phyloP scores from a whole-genome alignment of 2,113 vertebrate species.

The Choloepus hoffmanni region DNA sequence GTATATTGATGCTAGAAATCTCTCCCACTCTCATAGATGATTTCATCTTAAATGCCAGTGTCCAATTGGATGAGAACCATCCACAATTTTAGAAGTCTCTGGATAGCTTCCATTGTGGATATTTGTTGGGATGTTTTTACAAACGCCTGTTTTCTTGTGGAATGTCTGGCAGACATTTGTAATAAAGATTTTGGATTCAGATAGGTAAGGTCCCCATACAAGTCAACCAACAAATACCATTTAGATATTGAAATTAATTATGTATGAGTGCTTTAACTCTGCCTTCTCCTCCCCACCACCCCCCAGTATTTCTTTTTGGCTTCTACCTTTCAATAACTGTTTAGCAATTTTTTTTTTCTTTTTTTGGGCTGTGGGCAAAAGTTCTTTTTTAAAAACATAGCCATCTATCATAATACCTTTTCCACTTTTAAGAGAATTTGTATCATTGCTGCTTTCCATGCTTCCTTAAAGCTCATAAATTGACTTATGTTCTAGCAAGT shows the following conservation, averaged over 20 bases:
- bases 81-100: slow-evolving; percentile 52
- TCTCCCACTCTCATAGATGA: not conserved
- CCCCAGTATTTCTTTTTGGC: not conserved
- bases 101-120: not conserved
- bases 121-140: slow-evolving; percentile 43
- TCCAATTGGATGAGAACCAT: not conserved
- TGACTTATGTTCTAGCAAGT: not conserved
- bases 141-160: slow-evolving; percentile 17
- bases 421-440: slow-evolving; percentile 9
- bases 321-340: slow-evolving; percentile 5
- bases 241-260: slow-evolving; percentile 17
- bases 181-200: slow-evolving; percentile 33
- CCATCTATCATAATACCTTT: not conserved
- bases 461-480: not conserved
- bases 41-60: not conserved
- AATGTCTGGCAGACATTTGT: slow-evolving; percentile 45
- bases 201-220: slow-evolving; percentile 6
- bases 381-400: not conserved
- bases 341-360: not conserved
- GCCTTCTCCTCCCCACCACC: rapidly evolving
- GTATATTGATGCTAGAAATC: slow-evolving; percentile 25
- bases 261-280: not conserved
- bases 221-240: not conserved
- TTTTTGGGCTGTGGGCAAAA: not conserved
- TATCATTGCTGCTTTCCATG: not conserved